These are phyloP conservation scores for Ciconia nigra DNA, from an alignment of 2,797 vertebrate species.

Conservation along the genomic window DNA sequence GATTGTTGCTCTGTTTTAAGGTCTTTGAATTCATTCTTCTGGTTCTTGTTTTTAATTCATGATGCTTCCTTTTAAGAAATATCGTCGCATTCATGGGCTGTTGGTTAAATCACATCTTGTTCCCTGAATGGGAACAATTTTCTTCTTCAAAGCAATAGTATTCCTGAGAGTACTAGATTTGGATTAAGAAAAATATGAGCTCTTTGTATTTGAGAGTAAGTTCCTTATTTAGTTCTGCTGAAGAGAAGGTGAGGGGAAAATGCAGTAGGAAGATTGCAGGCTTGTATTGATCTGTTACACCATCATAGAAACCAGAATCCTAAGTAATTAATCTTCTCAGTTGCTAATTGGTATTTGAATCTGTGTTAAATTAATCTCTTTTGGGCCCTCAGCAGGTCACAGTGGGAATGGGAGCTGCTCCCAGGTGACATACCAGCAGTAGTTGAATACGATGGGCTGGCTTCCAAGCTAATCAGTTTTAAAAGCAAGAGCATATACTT, in stretches of 20 bases:
- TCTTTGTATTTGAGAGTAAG: background rate
- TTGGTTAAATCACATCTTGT: slow-evolving; percentile 6
- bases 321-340: background rate
- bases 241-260: background rate
- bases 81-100: background rate
- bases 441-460: fast-evolving
- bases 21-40: background rate
- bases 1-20: background rate
- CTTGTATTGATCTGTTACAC: background rate
- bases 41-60: background rate
- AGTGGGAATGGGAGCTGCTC: background rate
- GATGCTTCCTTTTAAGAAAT: background rate
- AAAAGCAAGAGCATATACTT: background rate
- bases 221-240: background rate
- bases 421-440: background rate
- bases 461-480: background rate
- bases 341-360: background rate
- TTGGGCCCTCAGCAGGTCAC: fast-evolving
- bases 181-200: background rate
- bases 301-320: background rate
- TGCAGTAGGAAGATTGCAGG: background rate
- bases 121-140: background rate
- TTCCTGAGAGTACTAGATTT: background rate
- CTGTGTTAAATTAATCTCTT: background rate
- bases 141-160: background rate